Evolutionary conservation across 2,888 invertebrate species (phyloP), one percentile per base, ranked within the genome.

Genomic region (Agrilus biguttatus): DNA sequence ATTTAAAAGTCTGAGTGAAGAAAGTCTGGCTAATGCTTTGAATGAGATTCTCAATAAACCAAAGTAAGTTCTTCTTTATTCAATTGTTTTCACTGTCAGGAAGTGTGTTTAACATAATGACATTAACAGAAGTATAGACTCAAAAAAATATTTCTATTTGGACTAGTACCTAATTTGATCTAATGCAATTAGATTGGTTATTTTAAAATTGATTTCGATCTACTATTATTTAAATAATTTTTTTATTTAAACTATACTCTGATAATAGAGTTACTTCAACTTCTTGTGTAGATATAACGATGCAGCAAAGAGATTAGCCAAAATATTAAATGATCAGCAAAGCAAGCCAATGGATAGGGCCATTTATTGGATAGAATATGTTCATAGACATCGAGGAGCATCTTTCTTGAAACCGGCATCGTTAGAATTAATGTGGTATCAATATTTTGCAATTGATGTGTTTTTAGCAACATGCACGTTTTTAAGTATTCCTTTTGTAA

Each of bases 301-400:
- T 32, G 53, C 48, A 14, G 50, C 48, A 4, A 44, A 47, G 33
- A 40, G 33, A 21, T 35, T 51, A 17, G 53, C 54, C 12, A 43
- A 41, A 34, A 33, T 55, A 5, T 45, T 55, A 45, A 49, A 49
- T 14, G 56, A 54, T 19, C 49, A 49, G 35, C 53, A 52, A 8
- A 23, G 50, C 17, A 49, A 49, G 12, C 55, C 56, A 5, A 34
- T 50, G 33, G 55, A 55, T 21, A 14, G 44, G 2, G 52, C 52
- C 5, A 40, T 51, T 8, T 56, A 43, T 47, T 56, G 56, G 56
- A 47, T 50, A 1, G 53, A 56, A 41, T 53, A 53, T 36, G 54
- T 54, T 0, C 47, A 54, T 10, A 44, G 53, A 10, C 49, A 55
- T 40, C 42, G 47, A 41, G 56, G 56, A 4, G 55, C 54, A 7